Percentiles rank a stretch among this genome's conserved stretches.
Evolutionary conservation across 2,797 vertebrate genomes (phyloP).

Genomic region (Cirrhinus mrigala): DNA sequence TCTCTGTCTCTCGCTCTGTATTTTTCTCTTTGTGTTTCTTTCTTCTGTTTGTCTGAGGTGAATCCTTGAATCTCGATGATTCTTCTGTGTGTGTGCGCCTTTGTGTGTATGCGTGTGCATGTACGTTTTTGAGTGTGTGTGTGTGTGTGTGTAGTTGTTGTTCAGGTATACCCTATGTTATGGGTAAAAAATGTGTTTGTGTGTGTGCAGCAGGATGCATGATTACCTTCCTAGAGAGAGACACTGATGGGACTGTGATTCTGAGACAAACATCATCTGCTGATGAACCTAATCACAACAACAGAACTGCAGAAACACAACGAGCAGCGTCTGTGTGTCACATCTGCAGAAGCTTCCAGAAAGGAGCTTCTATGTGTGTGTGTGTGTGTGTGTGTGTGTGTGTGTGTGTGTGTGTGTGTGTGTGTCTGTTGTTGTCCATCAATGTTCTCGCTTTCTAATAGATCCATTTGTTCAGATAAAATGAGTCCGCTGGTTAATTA

Average conservation of each 20-base stretch:
- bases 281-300: background rate
- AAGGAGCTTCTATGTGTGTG: background rate
- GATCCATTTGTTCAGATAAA: slow-evolving; percentile 44
- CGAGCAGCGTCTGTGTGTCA: too few species aligned
- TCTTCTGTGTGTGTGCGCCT: background rate
- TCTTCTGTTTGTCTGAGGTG: background rate
- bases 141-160: background rate
- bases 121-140: background rate
- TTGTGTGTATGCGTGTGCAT: background rate
- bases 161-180: too few species aligned
- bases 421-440: background rate
- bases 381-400: background rate
- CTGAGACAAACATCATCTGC: too few species aligned
- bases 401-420: background rate
- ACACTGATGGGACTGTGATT: too few species aligned
- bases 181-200: background rate
- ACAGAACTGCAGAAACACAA: background rate
- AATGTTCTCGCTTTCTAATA: slow-evolving; percentile 41
- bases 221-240: too few species aligned
- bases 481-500: slow-evolving; percentile 32
- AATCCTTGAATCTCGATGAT: slow-evolving; percentile 5
- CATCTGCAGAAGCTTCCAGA: background rate
- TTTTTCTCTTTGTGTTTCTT: background rate
- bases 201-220: background rate
- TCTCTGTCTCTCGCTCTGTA: background rate